Base-by-base conservation (phyloP, 2,888 invertebrate species). In the Coenonympha arcania region DNA sequence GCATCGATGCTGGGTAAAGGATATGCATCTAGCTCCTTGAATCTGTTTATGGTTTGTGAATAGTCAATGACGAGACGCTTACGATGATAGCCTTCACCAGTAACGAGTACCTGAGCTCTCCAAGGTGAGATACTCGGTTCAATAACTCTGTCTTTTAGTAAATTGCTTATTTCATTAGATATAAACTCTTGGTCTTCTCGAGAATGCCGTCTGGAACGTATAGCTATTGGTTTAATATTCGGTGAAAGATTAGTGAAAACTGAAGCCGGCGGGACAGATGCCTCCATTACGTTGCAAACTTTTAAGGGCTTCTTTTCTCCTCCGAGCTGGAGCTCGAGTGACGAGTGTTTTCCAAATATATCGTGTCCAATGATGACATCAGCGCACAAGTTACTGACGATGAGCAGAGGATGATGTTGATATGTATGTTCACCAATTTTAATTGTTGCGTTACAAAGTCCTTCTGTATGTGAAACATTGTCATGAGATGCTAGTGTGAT, bases 41-140 rank as follows among this genome's bases (percentile, higher is more conserved):
- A 63, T 45, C 36, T 49, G 28, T 63, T 65, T 11, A 63, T 57
- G 11, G 60, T 63, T 24, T 37, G 44, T 0, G 62, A 62, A 45
- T 63, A 65, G 28, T 65, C 61, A 6, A 62, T 56, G 2, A 60
- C 61, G 57, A 52, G 20, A 1, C 59, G 28, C 19, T 59, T 61
- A 37, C 54, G 53, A 39, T 65, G 62, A 16, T 33, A 47, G 5
- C 48, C 54, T 13, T 46, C 51, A 11, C 49, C 28, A 4, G 28
- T 15, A 15, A 41, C 18, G 2, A 41, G 28, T 3, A 41, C 40
- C 18, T 41, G 40, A 9, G 40, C 26, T 15, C 28, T n/a, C 40
- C 40, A 41, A 26, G 40, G 40, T 6, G 56, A 58, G 6, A 20
- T 28, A 31, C 57, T 58, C 5, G 41, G 28, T 36, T 53, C 48